Percentiles rank a stretch among this genome's conserved stretches.
Evolutionary conservation across 35 echinoderm and acorn worm species (phyloP).

Genomic region (Acanthaster planci): DNA sequence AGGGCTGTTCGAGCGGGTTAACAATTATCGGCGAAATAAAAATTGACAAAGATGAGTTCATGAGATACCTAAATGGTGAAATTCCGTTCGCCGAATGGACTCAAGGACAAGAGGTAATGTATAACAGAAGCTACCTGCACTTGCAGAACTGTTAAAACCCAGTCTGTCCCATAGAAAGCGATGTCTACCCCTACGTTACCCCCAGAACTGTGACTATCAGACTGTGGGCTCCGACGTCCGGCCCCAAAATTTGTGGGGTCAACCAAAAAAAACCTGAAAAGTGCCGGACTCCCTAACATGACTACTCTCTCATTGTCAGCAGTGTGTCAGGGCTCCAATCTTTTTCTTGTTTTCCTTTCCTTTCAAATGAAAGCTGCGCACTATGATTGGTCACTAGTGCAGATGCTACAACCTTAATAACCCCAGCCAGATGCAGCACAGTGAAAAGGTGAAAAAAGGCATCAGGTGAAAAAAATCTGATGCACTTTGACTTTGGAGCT

Average conservation of each 20-base stretch:
- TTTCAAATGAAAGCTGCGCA: too few species aligned
- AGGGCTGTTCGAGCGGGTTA: background rate
- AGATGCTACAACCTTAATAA: too few species aligned
- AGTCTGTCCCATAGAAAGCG: background rate
- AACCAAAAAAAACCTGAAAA: conserved; percentile 10
- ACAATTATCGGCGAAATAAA: background rate
- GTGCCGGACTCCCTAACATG: background rate
- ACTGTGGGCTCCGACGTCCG: background rate
- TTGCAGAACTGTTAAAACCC: background rate
- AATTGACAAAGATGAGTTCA: conserved; percentile 58
- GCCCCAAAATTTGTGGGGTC: background rate
- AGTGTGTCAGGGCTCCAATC: too few species aligned
- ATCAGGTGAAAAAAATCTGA: too few species aligned
- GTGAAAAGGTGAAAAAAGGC: too few species aligned
- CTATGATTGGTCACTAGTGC: too few species aligned
- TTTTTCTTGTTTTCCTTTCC: too few species aligned
- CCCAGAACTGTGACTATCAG: too few species aligned
- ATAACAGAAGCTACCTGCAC: background rate
- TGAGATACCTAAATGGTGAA: conserved; percentile 79
- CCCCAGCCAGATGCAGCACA: too few species aligned
- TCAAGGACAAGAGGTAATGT: conserved; percentile 62
- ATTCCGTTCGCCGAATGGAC: conserved; percentile 78
- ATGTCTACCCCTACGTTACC: background rate
- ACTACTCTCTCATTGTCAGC: too few species aligned
- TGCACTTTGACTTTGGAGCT: too few species aligned